phyloP scores from a whole-genome alignment of 2,113 vertebrate species.

The Anguilla rostrata region DNA sequence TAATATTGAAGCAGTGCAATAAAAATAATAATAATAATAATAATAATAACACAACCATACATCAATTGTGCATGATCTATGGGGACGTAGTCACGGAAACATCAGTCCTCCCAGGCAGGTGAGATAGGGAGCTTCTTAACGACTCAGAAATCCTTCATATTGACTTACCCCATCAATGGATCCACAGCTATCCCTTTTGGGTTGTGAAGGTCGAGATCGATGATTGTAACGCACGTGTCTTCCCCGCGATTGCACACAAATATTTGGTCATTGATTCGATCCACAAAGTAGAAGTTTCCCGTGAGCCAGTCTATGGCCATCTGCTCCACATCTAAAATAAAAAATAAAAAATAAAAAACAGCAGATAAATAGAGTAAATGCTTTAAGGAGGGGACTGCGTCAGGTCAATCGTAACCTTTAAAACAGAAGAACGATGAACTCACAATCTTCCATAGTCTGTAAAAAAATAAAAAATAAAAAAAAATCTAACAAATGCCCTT shows the following conservation, averaged over 20 bases:
- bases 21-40: too few relatives aligned
- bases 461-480: too few relatives aligned
- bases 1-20: too few relatives aligned
- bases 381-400: not conserved
- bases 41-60: too few relatives aligned
- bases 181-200: slow-evolving; percentile 91
- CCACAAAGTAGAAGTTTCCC: slow-evolving; percentile 91
- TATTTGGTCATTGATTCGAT: slow-evolving; percentile 82
- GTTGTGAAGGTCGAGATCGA: slow-evolving; percentile 87
- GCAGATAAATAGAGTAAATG: slow-evolving; percentile 12
- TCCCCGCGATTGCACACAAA: slow-evolving; percentile 82
- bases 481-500: not conserved
- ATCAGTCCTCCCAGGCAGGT: not conserved
- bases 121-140: not conserved
- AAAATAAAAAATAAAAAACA: slow-evolving; percentile 34
- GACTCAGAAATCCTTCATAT: not conserved
- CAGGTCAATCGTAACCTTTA: not conserved
- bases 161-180: slow-evolving; percentile 89
- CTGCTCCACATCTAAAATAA: slow-evolving; percentile 83
- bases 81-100: too few relatives aligned
- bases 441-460: not conserved
- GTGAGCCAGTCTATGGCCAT: slow-evolving; percentile 94
- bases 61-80: too few relatives aligned
- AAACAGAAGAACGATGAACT: not conserved
- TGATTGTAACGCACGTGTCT: slow-evolving; percentile 83